Percentiles rank a stretch among this genome's conserved stretches.
Conservation (phyloP, 2,888 invertebrate genomes). For the Andrena dorsata region DNA sequence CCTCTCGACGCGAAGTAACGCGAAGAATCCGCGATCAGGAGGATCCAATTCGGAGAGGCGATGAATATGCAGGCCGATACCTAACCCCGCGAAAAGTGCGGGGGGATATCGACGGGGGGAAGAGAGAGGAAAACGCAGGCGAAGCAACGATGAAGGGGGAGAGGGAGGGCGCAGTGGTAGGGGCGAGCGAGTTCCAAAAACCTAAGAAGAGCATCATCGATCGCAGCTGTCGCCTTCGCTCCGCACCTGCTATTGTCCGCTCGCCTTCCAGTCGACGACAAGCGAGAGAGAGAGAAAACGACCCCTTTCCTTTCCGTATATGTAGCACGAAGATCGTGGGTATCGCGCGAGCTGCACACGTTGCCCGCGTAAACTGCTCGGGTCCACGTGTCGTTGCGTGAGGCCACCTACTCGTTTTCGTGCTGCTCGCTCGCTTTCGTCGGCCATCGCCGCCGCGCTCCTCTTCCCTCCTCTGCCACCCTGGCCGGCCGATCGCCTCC, state of each 20-base stretch:
- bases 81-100: not conserved
- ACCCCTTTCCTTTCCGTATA: slow-evolving; percentile 75
- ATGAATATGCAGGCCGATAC: not conserved
- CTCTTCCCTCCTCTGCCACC: not conserved
- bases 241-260: slow-evolving; percentile 83
- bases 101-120: not conserved
- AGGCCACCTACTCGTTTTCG: slow-evolving; percentile 65
- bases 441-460: not conserved
- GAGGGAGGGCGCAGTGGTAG: slow-evolving; percentile 50
- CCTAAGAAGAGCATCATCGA: slow-evolving; percentile 82
- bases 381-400: slow-evolving; percentile 72
- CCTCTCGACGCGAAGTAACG: not conserved
- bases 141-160: slow-evolving; percentile 26
- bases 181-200: slow-evolving; percentile 78
- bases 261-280: slow-evolving; percentile 77
- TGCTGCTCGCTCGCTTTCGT: slow-evolving; percentile 43
- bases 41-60: no score
- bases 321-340: slow-evolving; percentile 58
- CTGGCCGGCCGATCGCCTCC: not conserved
- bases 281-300: slow-evolving; percentile 65
- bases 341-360: slow-evolving; percentile 30
- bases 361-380: slow-evolving; percentile 55
- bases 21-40: no score
- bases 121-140: slow-evolving; percentile 1
- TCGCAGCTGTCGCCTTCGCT: slow-evolving; percentile 83